A percentile compares a stretch with the other conserved stretches of the same genome.
Conservation (phyloP, 2,888 invertebrate genomes). For the Drosophila barbarae region DNA sequence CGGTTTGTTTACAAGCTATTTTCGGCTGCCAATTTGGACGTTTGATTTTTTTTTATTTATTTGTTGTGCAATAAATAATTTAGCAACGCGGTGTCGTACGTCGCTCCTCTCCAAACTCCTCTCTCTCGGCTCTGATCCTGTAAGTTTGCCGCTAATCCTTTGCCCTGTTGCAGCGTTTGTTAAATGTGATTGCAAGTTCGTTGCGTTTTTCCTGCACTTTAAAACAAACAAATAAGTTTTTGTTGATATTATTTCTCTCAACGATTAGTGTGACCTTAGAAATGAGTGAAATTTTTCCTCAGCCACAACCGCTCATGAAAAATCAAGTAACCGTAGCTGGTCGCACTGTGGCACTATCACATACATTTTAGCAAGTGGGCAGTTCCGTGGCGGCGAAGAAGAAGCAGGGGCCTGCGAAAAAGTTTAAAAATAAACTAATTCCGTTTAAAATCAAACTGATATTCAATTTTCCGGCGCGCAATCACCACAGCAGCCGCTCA, state of each 20-base stretch:
- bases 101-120: conserved; percentile 37
- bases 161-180: neutral
- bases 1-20: conserved; percentile 69
- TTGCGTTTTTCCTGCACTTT: conserved; percentile 7
- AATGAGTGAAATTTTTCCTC: neutral
- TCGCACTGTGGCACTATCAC: neutral
- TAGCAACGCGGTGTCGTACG: conserved; percentile 48
- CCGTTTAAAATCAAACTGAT: conserved; percentile 46
- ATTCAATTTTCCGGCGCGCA: conserved; percentile 42
- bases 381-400: neutral
- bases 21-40: conserved; percentile 57
- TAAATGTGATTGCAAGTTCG: conserved; percentile 12
- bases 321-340: neutral
- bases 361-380: neutral
- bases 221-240: conserved; percentile 24
- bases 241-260: conserved; percentile 28
- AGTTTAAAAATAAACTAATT: conserved; percentile 66
- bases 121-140: conserved; percentile 11
- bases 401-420: conserved; percentile 36
- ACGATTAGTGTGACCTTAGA: neutral
- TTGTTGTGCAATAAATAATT: conserved; percentile 73
- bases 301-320: neutral
- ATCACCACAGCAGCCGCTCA: conserved; percentile 12
- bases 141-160: conserved; percentile 17
- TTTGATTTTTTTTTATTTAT: conserved; percentile 62